Percentiles rank a stretch among this genome's conserved stretches.
Conservation (phyloP, 2,113 vertebrate genomes). For the Athene cunicularia region DNA sequence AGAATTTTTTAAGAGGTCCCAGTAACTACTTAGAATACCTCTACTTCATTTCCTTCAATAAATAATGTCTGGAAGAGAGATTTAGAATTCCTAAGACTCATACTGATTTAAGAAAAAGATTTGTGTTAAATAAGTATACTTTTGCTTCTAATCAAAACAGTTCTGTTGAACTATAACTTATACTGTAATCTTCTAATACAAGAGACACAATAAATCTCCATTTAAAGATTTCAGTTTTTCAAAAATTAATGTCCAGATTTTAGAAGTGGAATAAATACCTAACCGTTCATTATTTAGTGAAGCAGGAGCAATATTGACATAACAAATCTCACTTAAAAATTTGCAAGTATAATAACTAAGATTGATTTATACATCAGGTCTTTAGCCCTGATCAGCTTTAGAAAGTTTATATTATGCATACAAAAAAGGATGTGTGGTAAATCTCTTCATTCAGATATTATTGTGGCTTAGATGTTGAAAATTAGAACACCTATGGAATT, state of each 20-base stretch:
- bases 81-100: not conserved
- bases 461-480: not conserved
- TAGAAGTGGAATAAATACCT: not conserved
- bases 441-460: not conserved
- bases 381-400: not conserved
- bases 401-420: not conserved
- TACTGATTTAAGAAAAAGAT: not conserved
- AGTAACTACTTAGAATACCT: not conserved
- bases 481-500: constrained; percentile 7
- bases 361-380: not conserved
- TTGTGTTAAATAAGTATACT: not conserved
- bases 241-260: not conserved
- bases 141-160: not conserved
- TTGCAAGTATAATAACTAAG: not conserved
- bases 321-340: not conserved
- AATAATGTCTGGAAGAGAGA: not conserved
- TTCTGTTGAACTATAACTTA: not conserved
- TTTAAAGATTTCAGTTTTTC: not conserved
- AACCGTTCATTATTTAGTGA: not conserved
- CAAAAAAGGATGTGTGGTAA: not conserved
- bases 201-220: not conserved
- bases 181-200: not conserved
- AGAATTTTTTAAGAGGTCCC: not conserved
- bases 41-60: not conserved
- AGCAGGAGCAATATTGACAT: not conserved